Evolutionary conservation across 2,888 invertebrate genomes (phyloP), one percentile per base, ranked within the genome.

Genomic region (Epinotia ramella): DNA sequence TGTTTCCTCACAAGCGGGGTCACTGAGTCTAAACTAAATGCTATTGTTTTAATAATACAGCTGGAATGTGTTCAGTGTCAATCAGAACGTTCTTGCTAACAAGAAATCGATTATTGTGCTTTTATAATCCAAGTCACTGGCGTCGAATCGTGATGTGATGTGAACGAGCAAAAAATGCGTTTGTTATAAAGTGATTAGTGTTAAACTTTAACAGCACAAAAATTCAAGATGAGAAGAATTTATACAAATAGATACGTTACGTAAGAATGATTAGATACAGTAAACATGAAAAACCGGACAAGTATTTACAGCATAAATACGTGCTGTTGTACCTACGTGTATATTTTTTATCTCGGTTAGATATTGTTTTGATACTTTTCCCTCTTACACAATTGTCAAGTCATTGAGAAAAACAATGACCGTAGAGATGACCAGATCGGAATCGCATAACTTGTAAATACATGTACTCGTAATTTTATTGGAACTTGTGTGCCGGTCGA

Each of bases 121-220:
- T 86, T 85, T 89, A 86, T 79, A 82, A 83, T 86, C 82, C 81
- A 73, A 76, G 77, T 80, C 69, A 84, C 83, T 86, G 86, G 82
- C 80, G 82, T 83, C 83, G 83, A 81, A 84, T 84, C 84, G 82
- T 84, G 82, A 83, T 84, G 83, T 81, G 76, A 77, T 84, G 83
- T 81, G 76, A 77, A 57, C 64, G 76, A 82, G 82, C 84, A 91
- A 91, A 91, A 91, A 92, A 90, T 81, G 77, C 79, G 84, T 86
- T 79, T 86, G 89, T 90, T 90, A 88, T 88, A 82, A 83, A 81
- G 81, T 84, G 87, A 90, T 90, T 90, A 90, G 85, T 85, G 82
- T 83, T 79, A 60, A 60, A n/a, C 70, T 65, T 53, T 60, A 59
- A 12, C 18, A 40, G 13, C 24, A 20, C 69, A 40, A 18, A 53